Evolutionary conservation across 2,113 vertebrate genomes (phyloP).

Genomic region (Actenoides hombroni): DNA sequence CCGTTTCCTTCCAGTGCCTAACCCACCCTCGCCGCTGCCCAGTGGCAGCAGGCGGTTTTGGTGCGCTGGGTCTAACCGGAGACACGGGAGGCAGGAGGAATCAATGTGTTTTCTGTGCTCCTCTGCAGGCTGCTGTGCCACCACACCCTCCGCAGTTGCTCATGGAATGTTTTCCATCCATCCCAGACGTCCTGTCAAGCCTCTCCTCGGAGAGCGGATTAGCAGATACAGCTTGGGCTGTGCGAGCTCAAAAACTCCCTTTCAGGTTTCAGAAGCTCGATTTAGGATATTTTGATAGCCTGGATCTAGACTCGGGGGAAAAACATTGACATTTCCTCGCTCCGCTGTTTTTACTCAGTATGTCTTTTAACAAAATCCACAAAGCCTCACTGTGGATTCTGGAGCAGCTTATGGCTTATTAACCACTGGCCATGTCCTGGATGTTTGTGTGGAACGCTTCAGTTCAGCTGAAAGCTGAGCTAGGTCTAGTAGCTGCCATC

Average conservation of each 20-base stretch:
- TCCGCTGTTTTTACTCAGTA: constrained; percentile 54
- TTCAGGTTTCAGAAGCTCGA: constrained; percentile 54
- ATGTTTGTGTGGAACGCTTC: constrained; percentile 46
- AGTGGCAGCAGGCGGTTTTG: constrained; percentile 15
- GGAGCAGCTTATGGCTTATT: constrained; percentile 49
- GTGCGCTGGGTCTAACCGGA: background rate
- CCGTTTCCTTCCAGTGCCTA: constrained; percentile 8
- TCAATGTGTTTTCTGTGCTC: constrained; percentile 71
- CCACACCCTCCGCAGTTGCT: constrained; percentile 61
- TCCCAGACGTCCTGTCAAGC: constrained; percentile 21
- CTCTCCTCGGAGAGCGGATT: background rate
- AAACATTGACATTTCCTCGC: constrained; percentile 57
- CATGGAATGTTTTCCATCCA: constrained; percentile 69
- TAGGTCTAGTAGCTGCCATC: background rate
- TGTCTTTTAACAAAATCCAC: constrained; percentile 56
- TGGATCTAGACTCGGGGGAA: constrained; percentile 41
- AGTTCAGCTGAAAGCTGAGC: constrained; percentile 12
- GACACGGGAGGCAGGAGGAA: constrained; percentile 15
- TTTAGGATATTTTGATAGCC: constrained; percentile 64
- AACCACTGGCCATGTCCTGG: constrained; percentile 33
- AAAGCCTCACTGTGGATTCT: constrained; percentile 59
- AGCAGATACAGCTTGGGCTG: constrained; percentile 21
- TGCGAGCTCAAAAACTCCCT: background rate
- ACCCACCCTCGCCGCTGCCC: background rate
- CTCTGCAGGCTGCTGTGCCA: constrained; percentile 43